Evolutionary conservation across 2,888 invertebrate species (phyloP), one percentile per base, ranked within the genome.

Genomic region (Eurytoma adleriae): DNA sequence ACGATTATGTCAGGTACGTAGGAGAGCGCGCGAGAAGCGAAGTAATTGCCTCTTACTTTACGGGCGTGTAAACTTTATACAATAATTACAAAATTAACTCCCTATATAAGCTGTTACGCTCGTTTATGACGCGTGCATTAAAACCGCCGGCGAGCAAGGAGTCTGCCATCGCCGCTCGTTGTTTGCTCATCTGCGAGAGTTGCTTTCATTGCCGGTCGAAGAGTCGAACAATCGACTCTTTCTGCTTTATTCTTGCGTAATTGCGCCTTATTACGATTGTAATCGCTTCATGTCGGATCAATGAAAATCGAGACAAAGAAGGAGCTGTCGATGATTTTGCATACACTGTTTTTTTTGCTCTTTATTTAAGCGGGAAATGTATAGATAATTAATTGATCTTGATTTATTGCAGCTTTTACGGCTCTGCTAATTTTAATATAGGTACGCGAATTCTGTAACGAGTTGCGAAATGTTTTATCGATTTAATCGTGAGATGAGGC

Each of bases 31-130:
- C 40, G 40, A 64, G n/a, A 30, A 64, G 64, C 64, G n/a, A 64
- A 69, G 27, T 27, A 30, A 69, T 50, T 27, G 56, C 27, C 56
- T 69, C 56, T 56, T 69, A 57, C 54, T 69, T 69, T 69, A 57
- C 30, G 20, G 56, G 18, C 69, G 30, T 30, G 13, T 24, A 61
- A 24, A 61, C 30, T 14, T n/a, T 54, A 14, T 54, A 54, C 54
- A 40, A 18, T 40, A 18, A n/a, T 48, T 48, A 13, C n/a, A 3
- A 10, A 48, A 18, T n/a, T 3, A n/a, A 54, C 16, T 54, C 54
- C 40, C 40, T 40, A 13, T 18, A 64, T 40, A 18, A 18, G 40
- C 40, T 64, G 48, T 40, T 14, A 24, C 40, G 20, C 14, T 24
- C 59, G 48, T 40, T 64, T 64, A 64, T 62, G 40, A 62, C 27